Evolutionary conservation across 2,113 vertebrate species (phyloP).

Genomic region (Ictalurus punctatus): DNA sequence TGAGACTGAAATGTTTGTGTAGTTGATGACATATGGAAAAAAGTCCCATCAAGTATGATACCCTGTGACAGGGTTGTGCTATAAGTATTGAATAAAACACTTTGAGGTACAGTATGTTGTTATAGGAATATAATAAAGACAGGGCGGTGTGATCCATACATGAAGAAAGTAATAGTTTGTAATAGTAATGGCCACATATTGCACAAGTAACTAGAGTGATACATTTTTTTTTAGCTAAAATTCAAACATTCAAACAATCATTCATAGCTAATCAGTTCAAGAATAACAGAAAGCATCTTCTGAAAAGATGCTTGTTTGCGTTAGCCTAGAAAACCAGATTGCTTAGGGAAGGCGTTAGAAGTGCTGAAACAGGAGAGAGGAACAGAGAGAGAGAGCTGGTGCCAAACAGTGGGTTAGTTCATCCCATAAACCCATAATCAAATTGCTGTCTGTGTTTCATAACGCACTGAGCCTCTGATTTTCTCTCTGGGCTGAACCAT

Average conservation of each 20-base stretch:
- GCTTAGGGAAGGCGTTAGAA: neutral
- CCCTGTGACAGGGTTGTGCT: neutral
- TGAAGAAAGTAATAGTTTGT: neutral
- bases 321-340: conserved; percentile 1
- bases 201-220: neutral
- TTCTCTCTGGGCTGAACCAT: conserved; percentile 10
- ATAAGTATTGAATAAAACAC: neutral
- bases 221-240: neutral
- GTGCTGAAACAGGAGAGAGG: neutral
- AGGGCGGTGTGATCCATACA: neutral
- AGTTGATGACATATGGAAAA: too few relatives aligned
- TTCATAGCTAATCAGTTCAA: neutral
- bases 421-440: conserved; percentile 19
- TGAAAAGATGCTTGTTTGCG: neutral
- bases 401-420: conserved; percentile 10
- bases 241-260: neutral
- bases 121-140: neutral
- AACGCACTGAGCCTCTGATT: conserved; percentile 11
- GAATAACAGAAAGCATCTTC: neutral
- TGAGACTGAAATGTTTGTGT: neutral
- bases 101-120: neutral
- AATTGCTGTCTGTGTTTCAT: conserved; percentile 11
- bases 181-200: neutral
- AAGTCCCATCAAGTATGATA: neutral
- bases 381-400: neutral